Evolutionary conservation across 2,888 invertebrate species (phyloP).

Genomic region (Camptogramma bilineatum): DNA sequence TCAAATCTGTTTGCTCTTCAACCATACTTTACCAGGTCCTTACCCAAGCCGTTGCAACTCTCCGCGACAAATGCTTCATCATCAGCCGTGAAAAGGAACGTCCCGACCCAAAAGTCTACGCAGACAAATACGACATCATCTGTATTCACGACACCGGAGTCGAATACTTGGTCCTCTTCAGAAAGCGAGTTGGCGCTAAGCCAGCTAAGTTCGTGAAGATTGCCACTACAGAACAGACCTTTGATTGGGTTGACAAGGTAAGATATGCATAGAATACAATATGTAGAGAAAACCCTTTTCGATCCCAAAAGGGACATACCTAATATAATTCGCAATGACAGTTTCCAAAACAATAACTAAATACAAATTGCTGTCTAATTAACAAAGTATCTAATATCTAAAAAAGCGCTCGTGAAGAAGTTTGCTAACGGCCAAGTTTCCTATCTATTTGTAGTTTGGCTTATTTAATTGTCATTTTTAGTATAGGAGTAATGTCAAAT

Average conservation of each 20-base stretch:
- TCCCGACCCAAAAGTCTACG: slow-evolving; percentile 71
- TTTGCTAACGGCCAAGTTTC: too few species aligned
- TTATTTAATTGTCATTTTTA: too few species aligned
- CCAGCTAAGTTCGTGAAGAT: slow-evolving; percentile 80
- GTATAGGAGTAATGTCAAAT: too few species aligned
- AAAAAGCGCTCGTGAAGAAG: too few species aligned
- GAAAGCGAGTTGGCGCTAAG: slow-evolving; percentile 75
- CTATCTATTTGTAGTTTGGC: too few species aligned
- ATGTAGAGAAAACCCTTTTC: too few species aligned
- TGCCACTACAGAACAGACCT: slow-evolving; percentile 66
- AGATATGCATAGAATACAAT: too few species aligned
- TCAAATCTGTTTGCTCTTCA: not conserved
- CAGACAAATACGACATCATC: slow-evolving; percentile 79
- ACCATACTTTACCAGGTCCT: slow-evolving; percentile 63
- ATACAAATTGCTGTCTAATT: too few species aligned
- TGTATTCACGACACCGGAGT: slow-evolving; percentile 76
- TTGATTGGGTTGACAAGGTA: slow-evolving; percentile 81
- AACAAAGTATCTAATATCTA: too few species aligned
- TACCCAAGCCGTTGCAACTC: slow-evolving; percentile 72
- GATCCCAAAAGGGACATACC: too few species aligned
- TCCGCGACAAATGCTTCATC: slow-evolving; percentile 86
- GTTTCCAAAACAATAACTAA: too few species aligned
- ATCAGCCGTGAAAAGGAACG: slow-evolving; percentile 85
- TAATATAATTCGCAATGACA: too few species aligned
- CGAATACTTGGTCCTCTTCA: slow-evolving; percentile 84